Evolutionary conservation across 2,888 invertebrate species (phyloP), one percentile per base, ranked within the genome.

Genomic region (Athripsodes cinereus): DNA sequence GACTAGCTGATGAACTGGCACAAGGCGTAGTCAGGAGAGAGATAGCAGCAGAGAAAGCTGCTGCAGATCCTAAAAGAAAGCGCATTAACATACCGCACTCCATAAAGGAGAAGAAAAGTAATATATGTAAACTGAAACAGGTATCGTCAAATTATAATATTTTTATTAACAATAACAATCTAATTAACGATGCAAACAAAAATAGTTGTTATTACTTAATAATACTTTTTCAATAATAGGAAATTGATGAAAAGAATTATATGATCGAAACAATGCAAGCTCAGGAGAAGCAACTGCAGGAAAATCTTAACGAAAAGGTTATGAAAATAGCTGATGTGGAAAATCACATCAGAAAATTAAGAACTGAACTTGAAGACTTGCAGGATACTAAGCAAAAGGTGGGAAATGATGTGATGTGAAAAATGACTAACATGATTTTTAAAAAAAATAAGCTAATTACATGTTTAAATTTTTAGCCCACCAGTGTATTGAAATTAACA

Each of bases 1-100:
- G 76, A 65, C 62, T 78, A 13, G 69, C 78, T 0, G 76, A 75
- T 46, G 78, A 79, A 62, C 64, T 79, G 58, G 77, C 77, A 1
- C 66, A 71, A 52, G 76, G 75, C 65, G 75, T 79, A 59, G 74
- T 72, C 18, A 70, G 76, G 1, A 70, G 79, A 1, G 76, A 75
- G 62, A 75, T 72, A 0, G 77, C 73, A 2, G 68, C 74, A 66
- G 75, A 74, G 40, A 75, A 74, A 67, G 68, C 66, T 1, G 0
- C 66, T 70, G 52, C 22, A 10, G 55, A 57, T 26, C 49, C 55
- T 6, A 48, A 44, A n/a, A 22, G 52, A 31, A 31, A 54, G 21
- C 53, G 52, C 20, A 26, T 53, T 16, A 34, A 53, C 31, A 50
- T 62, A 19, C 51, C 52, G 1, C 22, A 76, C 66, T 75, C 74